These are phyloP conservation scores for Bucorvus abyssinicus DNA, from an alignment of 2,797 vertebrate genomes.

Conservation along the genomic window DNA sequence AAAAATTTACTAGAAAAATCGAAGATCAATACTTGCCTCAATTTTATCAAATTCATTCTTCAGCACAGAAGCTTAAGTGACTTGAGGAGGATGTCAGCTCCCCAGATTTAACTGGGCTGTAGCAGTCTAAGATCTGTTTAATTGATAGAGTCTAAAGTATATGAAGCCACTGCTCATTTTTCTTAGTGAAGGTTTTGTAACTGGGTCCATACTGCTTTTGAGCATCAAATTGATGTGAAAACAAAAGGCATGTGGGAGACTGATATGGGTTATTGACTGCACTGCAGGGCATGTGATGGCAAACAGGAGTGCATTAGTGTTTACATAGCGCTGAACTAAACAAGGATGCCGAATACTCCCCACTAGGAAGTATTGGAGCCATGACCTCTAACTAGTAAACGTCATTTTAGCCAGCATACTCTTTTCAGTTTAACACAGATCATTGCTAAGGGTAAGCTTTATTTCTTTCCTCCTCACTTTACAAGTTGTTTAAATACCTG, in stretches of 20 bases:
- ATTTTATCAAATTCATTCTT: neutral
- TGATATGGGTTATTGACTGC: constrained; percentile 29
- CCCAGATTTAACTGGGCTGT: neutral
- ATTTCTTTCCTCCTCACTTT: neutral
- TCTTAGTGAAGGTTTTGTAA: neutral
- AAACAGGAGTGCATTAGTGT: constrained; percentile 22
- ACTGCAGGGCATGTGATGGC: neutral
- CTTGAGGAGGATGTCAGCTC: neutral
- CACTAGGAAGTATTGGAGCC: neutral
- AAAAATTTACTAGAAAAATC: neutral
- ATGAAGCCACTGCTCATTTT: neutral
- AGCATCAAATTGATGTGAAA: constrained; percentile 29
- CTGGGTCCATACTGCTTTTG: neutral
- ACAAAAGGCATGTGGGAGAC: constrained; percentile 19
- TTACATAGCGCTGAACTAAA: constrained; percentile 29
- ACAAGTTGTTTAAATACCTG: neutral
- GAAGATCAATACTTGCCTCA: neutral
- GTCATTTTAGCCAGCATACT: neutral
- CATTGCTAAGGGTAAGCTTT: neutral
- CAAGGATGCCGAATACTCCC: constrained; percentile 24
- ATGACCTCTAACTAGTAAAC: constrained; percentile 27
- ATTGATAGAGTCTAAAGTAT: neutral
- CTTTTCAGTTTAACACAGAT: constrained; percentile 6
- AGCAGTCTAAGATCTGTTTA: neutral
- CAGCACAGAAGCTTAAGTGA: neutral